Base-by-base conservation (phyloP, 1,140 invertebrate species). In the Homarus americanus region DNA sequence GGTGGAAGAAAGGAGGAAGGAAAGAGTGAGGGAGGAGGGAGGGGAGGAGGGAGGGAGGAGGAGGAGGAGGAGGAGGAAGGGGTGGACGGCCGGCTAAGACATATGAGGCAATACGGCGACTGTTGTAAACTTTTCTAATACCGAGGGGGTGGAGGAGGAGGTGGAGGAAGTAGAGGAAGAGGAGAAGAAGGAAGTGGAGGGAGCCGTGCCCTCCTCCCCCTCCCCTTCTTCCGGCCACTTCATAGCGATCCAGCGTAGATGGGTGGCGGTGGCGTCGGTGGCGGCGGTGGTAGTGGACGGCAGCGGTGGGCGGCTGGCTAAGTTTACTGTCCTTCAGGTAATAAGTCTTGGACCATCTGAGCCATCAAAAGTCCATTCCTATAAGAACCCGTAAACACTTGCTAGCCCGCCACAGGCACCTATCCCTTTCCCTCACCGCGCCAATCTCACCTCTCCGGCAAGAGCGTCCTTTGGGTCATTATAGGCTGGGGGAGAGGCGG, bases 291-390 rank as follows among this genome's bases (percentile, higher is more conserved):
- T n/a, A n/a, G 49, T 36, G 44, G 32, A 34, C 28, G 82, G n/a
- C 24, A 36, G 40, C 20, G 36, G 41, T n/a, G 44, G 85, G 32
- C 73, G 32, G 38, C 20, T 20, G 49, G 49, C n/a, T 49, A 83
- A 75, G 36, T 83, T 76, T 75, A 90, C 63, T 73, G 20, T 83
- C 87, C 72, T 58, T 75, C 66, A 58, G 44, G 88, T 91, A 91
- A 84, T 84, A 91, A 91, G 88, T 91, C 88, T 91, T n/a, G 80
- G 34, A 84, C 41, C 82, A 90, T 91, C 88, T 84, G 82, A 91
- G 72, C 88, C 69, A 90, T 91, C 88, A 91, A 91, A 84, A 91
- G 44, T 91, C 80, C 88, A 91, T 91, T 84, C 72, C 88, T 76
- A 82, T 72, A 91, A 91, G 82, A 84, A 83, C 66, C 49, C 36